These are phyloP conservation scores for Prenolepis imparis DNA, from an alignment of 2,888 invertebrate species.

Conservation along the genomic window DNA sequence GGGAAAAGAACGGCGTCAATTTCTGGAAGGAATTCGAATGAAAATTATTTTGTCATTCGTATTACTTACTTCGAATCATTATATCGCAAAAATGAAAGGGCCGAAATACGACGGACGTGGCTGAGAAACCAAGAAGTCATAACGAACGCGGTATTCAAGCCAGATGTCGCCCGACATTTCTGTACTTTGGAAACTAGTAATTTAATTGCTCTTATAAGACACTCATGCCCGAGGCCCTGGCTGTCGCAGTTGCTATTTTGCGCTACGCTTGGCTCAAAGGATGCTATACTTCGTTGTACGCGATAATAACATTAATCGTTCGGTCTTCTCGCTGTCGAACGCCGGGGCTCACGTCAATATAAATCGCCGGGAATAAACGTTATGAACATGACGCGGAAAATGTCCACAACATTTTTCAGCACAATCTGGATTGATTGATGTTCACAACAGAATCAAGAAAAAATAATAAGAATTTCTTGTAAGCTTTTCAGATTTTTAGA, in stretches of 20 bases:
- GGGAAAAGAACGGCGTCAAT: slow-evolving; percentile 1
- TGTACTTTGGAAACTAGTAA: slow-evolving; percentile 57
- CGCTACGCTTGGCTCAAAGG: slow-evolving; percentile 13
- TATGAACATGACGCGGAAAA: not conserved
- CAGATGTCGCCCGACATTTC: slow-evolving; percentile 45
- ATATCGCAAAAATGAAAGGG: slow-evolving; percentile 14
- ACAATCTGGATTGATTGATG: not conserved
- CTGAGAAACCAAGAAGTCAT: slow-evolving; percentile 5
- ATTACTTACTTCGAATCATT: not conserved
- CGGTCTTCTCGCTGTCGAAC: slow-evolving; percentile 5
- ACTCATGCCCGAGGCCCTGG: not conserved
- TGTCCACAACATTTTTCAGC: not conserved
- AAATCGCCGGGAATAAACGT: slow-evolving; percentile 3
- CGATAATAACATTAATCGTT: slow-evolving; percentile 31
- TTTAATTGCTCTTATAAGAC: slow-evolving; percentile 55
- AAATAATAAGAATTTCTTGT: not conserved
- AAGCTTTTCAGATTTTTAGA: not conserved
- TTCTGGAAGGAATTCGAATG: not conserved
- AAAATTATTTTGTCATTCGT: slow-evolving; percentile 8
- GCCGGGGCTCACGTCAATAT: not conserved
- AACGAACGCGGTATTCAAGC: slow-evolving; percentile 25
- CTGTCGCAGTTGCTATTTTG: slow-evolving; percentile 21
- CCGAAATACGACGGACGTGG: slow-evolving; percentile 3
- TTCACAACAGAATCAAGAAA: not conserved
- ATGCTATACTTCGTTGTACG: slow-evolving; percentile 16